These are phyloP conservation scores for Takifugu ocellatus DNA, from an alignment of 2,797 vertebrate species.

Conservation along the genomic window DNA sequence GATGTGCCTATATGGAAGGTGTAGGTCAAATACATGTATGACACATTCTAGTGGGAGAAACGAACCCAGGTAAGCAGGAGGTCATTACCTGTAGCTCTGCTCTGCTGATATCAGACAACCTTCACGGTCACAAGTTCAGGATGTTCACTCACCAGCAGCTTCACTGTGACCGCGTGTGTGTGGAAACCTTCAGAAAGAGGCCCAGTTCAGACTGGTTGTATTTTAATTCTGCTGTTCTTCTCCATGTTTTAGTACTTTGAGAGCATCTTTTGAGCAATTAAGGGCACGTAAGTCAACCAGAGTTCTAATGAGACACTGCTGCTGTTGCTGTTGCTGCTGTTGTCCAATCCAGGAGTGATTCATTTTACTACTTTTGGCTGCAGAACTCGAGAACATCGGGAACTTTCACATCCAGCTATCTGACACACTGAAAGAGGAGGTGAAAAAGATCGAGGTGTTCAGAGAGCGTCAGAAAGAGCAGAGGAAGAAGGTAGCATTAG, in stretches of 20 bases:
- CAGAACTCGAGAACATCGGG: slow-evolving; percentile 91
- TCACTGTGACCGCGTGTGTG: not conserved
- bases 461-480: slow-evolving; percentile 93
- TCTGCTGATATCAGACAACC: not conserved
- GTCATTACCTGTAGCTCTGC: not conserved
- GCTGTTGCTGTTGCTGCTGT: not conserved
- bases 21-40: not conserved
- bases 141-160: not conserved
- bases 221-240: not conserved
- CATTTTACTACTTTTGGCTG: slow-evolving; percentile 2
- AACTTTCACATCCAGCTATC: slow-evolving; percentile 90
- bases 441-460: slow-evolving; percentile 89
- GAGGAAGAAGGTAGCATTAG: slow-evolving; percentile 85
- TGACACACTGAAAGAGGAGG: slow-evolving; percentile 84
- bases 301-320: not conserved
- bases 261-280: slow-evolving; percentile 84
- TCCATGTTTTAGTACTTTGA: slow-evolving; percentile 79
- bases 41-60: not conserved
- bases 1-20: not conserved
- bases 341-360: not conserved
- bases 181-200: not conserved
- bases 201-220: not conserved
- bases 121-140: not conserved
- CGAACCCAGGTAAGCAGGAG: not conserved
- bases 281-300: slow-evolving; percentile 84